Evolutionary conservation across 2,888 invertebrate species (phyloP).

Genomic region (Gordius sp.): DNA sequence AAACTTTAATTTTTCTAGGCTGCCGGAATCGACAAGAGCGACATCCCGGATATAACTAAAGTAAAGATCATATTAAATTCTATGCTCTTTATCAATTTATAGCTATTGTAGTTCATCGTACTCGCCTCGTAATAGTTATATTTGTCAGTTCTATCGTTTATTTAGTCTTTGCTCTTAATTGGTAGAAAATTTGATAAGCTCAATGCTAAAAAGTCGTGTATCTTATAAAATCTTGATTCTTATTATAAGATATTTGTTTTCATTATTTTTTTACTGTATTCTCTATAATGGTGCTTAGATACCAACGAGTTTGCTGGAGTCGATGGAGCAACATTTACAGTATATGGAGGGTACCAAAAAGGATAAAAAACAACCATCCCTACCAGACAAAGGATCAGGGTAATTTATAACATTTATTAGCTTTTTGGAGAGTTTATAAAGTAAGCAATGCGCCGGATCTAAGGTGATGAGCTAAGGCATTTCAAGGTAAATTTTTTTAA

Average conservation of each 20-base stretch:
- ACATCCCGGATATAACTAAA: conserved; percentile 88
- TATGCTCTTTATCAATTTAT: conserved; percentile 13
- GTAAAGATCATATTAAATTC: conserved; percentile 25
- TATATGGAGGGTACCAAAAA: conserved; percentile 47
- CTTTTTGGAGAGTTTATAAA: background rate
- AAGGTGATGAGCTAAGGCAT: too few species aligned
- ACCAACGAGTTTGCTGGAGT: conserved; percentile 79
- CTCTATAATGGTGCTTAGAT: conserved; percentile 36
- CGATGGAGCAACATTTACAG: conserved; percentile 74
- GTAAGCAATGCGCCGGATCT: too few species aligned
- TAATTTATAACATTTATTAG: background rate
- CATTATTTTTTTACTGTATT: background rate
- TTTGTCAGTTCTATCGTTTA: background rate
- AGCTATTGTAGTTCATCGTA: conserved; percentile 18
- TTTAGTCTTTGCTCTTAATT: background rate
- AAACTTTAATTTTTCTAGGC: conserved; percentile 33
- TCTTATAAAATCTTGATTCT: background rate
- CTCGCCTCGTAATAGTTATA: background rate
- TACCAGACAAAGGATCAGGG: background rate
- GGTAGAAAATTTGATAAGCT: background rate
- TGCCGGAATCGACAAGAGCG: conserved; percentile 88
- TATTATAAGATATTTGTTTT: background rate
- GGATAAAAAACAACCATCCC: conserved; percentile 7
- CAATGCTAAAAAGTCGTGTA: background rate
- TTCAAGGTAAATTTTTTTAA: too few species aligned